phyloP scores from a whole-genome alignment of 37 sponge, comb jelly and placozoan species.

The Cliona cf. orientalis region DNA sequence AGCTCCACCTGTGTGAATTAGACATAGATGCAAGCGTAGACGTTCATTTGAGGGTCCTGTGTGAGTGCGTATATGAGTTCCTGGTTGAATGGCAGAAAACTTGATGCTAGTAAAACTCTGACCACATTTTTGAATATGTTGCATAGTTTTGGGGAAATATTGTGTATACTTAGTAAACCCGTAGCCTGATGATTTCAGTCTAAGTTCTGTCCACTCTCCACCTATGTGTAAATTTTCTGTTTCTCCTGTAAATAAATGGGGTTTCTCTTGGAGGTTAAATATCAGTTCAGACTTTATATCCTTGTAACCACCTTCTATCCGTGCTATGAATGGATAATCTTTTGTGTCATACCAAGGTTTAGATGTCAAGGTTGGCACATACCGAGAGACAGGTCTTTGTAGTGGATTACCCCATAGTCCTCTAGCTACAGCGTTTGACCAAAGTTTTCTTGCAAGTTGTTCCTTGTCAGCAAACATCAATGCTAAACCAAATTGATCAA shows the following conservation, averaged over 20 bases:
- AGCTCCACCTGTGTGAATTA: slow-evolving; percentile 88
- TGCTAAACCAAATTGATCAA: slow-evolving; percentile 87
- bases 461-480: slow-evolving; percentile 59
- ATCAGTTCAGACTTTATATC: slow-evolving; percentile 74
- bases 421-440: slow-evolving; percentile 76
- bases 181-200: slow-evolving; percentile 81
- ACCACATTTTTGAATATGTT: slow-evolving; percentile 44
- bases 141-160: slow-evolving; percentile 77
- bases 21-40: slow-evolving; percentile 77
- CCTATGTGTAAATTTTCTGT: slow-evolving; percentile 89
- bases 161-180: slow-evolving; percentile 72
- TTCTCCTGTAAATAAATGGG: slow-evolving; percentile 79
- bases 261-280: slow-evolving; percentile 45
- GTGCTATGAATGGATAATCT: slow-evolving; percentile 76
- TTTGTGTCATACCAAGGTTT: slow-evolving; percentile 84
- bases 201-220: slow-evolving; percentile 89
- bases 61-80: slow-evolving; percentile 90
- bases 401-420: slow-evolving; percentile 88
- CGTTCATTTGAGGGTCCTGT: slow-evolving; percentile 93
- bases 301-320: slow-evolving; percentile 66
- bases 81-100: slow-evolving; percentile 87
- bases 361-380: slow-evolving; percentile 76
- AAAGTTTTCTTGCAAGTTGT: slow-evolving; percentile 63
- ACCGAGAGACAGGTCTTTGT: slow-evolving; percentile 90
- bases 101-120: slow-evolving; percentile 88